Evolutionary conservation across 2,888 invertebrate species (phyloP), one percentile per base, ranked within the genome.

Genomic region (Helleia helle): DNA sequence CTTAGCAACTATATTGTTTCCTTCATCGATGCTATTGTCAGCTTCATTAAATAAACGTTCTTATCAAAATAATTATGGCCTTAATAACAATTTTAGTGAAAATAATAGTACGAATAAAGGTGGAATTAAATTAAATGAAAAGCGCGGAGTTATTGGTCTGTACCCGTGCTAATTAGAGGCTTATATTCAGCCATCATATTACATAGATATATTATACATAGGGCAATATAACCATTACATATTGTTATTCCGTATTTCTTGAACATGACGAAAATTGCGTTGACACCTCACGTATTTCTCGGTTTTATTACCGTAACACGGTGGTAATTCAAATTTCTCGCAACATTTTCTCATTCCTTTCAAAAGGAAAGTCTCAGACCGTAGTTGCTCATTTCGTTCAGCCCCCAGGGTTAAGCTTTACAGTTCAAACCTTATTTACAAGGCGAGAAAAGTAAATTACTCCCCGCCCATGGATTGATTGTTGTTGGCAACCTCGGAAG

Each of bases 361-460:
- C 25, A 25, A 40, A 34, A 40, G 40, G 31, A 26, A 31, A 18
- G 18, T 18, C 26, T 31, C 17, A 31, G 40, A 40, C 24, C 17
- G 34, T 34, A 17, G 34, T 31, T 5, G 52, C 47, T 57, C 55
- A 52, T 55, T 59, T 49, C 38, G 25, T 26, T 25, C 38, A 37
- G 44, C 39, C 55, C 58, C 48, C 46, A 28, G 44, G 50, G 52
- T 44, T 28, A 45, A 41, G 45, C 38, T 43, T 40, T 38, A 17
- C 38, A 31, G 48, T 49, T 50, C 52, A 45, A 50, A 48, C 60
- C 62, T 67, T 71, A 68, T 71, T 73, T 73, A 70, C 69, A 63
- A 70, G 70, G 65, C 66, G 67, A 64, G 62, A 66, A 65, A 70
- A 73, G 67, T 71, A 75, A 75, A 74, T 73, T 70, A 72, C 71